Base-by-base conservation (phyloP, 2,888 invertebrate genomes). In the Yponomeuta cagnagella region DNA sequence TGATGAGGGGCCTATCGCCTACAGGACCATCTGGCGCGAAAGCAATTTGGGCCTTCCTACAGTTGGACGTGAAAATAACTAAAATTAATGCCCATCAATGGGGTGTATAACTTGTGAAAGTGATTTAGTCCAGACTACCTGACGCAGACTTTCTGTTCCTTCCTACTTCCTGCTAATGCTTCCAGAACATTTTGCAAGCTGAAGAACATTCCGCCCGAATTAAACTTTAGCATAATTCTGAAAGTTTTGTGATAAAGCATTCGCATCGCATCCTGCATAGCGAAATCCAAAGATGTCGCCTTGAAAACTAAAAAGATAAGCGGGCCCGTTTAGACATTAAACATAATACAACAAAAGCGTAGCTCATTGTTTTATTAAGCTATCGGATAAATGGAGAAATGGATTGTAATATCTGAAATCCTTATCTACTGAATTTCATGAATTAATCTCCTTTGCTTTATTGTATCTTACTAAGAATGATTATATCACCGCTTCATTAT, bases 211-310 rank as follows among this genome's bases (percentile, higher is more conserved):
- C 12, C 52, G 52, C 52, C 12, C 15, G 52, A 58, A 58, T 58
- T 58, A 58, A 58, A 58, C 52, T 58, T 58, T 15, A 4, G 52
- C 10, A 58, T 58, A 58, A 58, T 58, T 58, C 52, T 5, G 52
- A 12, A 58, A 58, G 15, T 58, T 58, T 58, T 15, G 52, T 58
- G 52, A 58, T 58, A 58, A 58, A 58, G 52, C 52, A 58, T 58
- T 58, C 52, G 52, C 52, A 58, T 58, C 52, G 52, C 52, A 58
- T 58, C 52, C 52, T 58, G 52, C 52, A 58, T 58, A 58, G 52
- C 52, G 23, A 58, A 58, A 58, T 15, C 52, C 12, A 5, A 58
- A 58, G 52, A 15, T 15, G 52, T 58, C 52, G 15, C 52, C 43
- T 43, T 43, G 15, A 58, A 58, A 58, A 58, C 52, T 15, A 58